A percentile compares a stretch with the other conserved stretches of the same genome.
phyloP scores from a whole-genome alignment of 2,113 vertebrate genomes.

The Etheostoma spectabile region DNA sequence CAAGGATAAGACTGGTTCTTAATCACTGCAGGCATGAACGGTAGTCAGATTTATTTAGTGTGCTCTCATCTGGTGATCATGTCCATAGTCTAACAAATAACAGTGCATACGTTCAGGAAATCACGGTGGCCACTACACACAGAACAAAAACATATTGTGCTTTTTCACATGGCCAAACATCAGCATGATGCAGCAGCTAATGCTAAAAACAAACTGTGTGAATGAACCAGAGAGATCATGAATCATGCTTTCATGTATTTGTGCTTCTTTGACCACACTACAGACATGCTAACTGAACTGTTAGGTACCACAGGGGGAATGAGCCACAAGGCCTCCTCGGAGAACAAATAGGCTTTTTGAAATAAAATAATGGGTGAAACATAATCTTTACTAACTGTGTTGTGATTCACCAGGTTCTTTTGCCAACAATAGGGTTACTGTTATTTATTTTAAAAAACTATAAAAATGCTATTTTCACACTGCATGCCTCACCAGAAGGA shows the following conservation, averaged over 20 bases:
- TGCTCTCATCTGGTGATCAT: neutral
- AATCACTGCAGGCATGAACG: constrained; percentile 13
- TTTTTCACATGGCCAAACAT: constrained; percentile 12
- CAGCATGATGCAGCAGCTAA: neutral
- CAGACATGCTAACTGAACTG: neutral
- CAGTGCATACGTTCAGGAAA: neutral
- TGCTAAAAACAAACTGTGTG: neutral
- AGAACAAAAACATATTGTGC: neutral
- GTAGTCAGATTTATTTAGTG: neutral
- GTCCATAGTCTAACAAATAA: neutral
- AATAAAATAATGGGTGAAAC: constrained; percentile 28
- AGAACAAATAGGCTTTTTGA: constrained; percentile 39
- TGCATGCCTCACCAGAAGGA: neutral
- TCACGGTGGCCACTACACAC: no score
- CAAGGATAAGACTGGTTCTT: constrained; percentile 18
- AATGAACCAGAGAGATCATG: constrained; percentile 10
- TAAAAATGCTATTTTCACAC: constrained; percentile 1
- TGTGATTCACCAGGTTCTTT: constrained; percentile 7
- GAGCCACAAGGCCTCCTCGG: neutral
- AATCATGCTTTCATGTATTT: constrained; percentile 37
- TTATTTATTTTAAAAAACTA: neutral
- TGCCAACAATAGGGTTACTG: neutral
- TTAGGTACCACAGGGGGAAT: constrained; percentile 19
- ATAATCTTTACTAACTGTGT: constrained; percentile 7
- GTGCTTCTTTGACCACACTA: constrained; percentile 13